Evolutionary conservation across 2,888 invertebrate genomes (phyloP), one percentile per base, ranked within the genome.

Genomic region (Dorcus parallelipipedus): DNA sequence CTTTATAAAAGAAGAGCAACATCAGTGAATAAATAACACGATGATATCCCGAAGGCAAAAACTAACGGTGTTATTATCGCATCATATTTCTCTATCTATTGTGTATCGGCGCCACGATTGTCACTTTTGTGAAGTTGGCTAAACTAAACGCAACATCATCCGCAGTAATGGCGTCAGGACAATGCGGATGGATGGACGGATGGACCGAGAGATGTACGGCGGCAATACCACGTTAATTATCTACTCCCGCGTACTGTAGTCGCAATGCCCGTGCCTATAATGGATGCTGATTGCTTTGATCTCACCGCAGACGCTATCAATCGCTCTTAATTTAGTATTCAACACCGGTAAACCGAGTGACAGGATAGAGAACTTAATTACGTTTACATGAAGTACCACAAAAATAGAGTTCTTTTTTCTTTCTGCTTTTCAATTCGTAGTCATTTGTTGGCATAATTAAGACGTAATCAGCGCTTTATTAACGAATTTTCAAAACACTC

Each of bases 251-350:
- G 61, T 61, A 60, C 56, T 57, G 61, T 49, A 17, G 23, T 45
- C 45, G 23, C 23, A 10, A 45, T 45, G 45, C 45, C 45, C 50
- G 56, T 59, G 59, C 58, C 64, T 63, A 73, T 72, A 73, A 74
- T 73, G 69, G 70, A 60, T 63, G 64, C 67, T 75, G 74, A 75
- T 75, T 74, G 69, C 73, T 74, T 73, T 74, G 73, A 75, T 74
- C 71, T 69, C 64, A 54, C 62, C 71, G 53, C 70, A 71, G 65
- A 66, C 64, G 62, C 70, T 68, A 72, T 73, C 72, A 73, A 73
- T 72, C 67, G 70, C 65, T 66, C 67, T 66, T 73, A 72, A 74
- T 74, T 73, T 66, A 64, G 64, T 60, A 72, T 72, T 73, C 69
- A 73, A 65, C 66, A 63, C 65, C 63, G 61, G 65, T 66, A 65